Evolutionary conservation across 2,888 invertebrate genomes (phyloP), one percentile per base, ranked within the genome.

Genomic region (Sinelater perroti): DNA sequence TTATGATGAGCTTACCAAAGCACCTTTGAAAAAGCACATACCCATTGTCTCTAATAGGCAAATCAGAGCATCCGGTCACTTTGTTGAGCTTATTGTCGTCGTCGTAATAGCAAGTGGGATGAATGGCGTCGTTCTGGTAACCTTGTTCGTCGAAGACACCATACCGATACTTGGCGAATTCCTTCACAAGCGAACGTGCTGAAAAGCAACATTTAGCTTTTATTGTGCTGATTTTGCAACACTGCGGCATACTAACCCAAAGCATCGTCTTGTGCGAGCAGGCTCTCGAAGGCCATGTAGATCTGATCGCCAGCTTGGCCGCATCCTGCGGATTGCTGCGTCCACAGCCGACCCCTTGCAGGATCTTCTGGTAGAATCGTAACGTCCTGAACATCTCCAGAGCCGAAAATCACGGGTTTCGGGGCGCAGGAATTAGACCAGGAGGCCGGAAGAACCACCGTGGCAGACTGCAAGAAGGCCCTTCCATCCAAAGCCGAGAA

Each of bases 91-190:
- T 75, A 2, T 63, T 68, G 46, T 78, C 76, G 56, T 77, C 79
- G 58, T 78, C 78, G 55, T 75, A 77, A 56, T 83, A 83, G 65
- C 83, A 85, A 55, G 79, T 74, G 0, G 86, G 85, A 69, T 85
- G 85, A 24, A 85, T 79, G 1, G 80, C 79, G 70, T 86, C 86
- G 38, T 79, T 80, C 30, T 75, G 74, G 68, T 81, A 85, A 1
- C 87, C 86, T 57, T 83, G 81, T 72, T 87, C 87, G 65, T 87
- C 87, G 72, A 87, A 88, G 2, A 87, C 82, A 1, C 88, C 88
- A 75, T 87, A 88, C 1, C 87, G 81, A 68, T 85, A 86, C 75
- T 85, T 87, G 2, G 85, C 83, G 81, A 86, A 87, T 67, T 87
- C 84, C 66, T 83, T 83, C 0, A 85, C 80, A 24, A 87, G 68